These are phyloP conservation scores for Epistrophella euchroma DNA, from an alignment of 2,888 invertebrate species.

Conservation along the genomic window DNA sequence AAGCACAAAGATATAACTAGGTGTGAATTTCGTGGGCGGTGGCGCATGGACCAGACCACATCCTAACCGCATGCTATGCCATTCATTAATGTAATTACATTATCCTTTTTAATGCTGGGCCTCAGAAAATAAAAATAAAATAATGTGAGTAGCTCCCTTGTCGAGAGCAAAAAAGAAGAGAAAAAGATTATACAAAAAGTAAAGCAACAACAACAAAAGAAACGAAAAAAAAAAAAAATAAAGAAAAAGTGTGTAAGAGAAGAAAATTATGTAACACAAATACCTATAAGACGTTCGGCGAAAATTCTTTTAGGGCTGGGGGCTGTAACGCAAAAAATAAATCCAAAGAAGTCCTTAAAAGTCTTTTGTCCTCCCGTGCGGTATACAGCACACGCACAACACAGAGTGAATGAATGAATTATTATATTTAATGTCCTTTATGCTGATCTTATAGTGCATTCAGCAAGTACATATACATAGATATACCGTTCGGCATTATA, in stretches of 20 bases:
- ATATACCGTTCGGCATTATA: no score
- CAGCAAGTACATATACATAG: neutral
- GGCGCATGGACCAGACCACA: constrained; percentile 39
- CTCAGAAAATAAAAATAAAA: constrained; percentile 13
- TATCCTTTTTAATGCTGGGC: constrained; percentile 20
- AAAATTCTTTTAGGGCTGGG: neutral
- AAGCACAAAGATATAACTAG: neutral
- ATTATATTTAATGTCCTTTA: constrained; percentile 25
- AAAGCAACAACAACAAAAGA: constrained; percentile 18
- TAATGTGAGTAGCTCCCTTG: constrained; percentile 8
- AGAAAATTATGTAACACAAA: constrained; percentile 72
- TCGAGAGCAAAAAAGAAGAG: constrained; percentile 24
- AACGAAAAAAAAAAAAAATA: neutral
- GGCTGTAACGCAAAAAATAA: neutral
- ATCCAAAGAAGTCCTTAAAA: constrained; percentile 24
- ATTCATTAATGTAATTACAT: constrained; percentile 62
- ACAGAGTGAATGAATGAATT: constrained; percentile 26
- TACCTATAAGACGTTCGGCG: constrained; percentile 1
- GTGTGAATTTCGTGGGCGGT: constrained; percentile 68
- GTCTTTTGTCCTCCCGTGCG: constrained; percentile 16
- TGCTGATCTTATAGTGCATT: constrained; percentile 26
- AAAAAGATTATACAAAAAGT: constrained; percentile 26
- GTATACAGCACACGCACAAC: neutral
- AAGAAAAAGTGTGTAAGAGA: constrained; percentile 41
- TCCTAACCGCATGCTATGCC: constrained; percentile 47